Percentiles rank a stretch among this genome's conserved stretches.
Evolutionary conservation across 2,888 invertebrate genomes (phyloP).

Genomic region (Epiperipatus broadwayi): DNA sequence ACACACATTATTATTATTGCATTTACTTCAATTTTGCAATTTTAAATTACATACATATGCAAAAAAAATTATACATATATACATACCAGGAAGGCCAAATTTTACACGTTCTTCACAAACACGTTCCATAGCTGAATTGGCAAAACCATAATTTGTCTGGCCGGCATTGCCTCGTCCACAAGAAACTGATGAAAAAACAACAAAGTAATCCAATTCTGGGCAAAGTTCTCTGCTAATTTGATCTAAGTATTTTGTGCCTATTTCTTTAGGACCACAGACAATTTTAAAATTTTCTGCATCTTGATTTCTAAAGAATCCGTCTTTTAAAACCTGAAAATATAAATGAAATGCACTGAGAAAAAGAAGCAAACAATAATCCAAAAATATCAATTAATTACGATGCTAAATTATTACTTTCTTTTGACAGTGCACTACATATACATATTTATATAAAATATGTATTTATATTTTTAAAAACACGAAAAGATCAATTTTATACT

Average conservation of each 20-base stretch:
- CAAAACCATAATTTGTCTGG: constrained; percentile 88
- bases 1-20: too few relatives aligned
- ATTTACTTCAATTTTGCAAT: too few relatives aligned
- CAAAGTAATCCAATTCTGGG: constrained; percentile 66
- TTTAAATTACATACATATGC: too few relatives aligned
- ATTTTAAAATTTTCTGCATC: constrained; percentile 54
- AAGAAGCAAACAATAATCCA: constrained; percentile 11
- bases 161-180: constrained; percentile 93
- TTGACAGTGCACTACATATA: too few relatives aligned
- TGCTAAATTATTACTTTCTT: not conserved
- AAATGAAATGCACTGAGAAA: not conserved
- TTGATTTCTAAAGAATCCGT: constrained; percentile 70
- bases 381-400: constrained; percentile 8
- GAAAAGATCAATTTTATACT: too few relatives aligned
- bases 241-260: constrained; percentile 66
- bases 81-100: constrained; percentile 54
- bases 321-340: constrained; percentile 42
- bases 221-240: constrained; percentile 51
- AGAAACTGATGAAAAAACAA: constrained; percentile 85
- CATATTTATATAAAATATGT: too few relatives aligned
- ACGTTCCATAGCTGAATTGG: constrained; percentile 94
- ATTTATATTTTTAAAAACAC: too few relatives aligned
- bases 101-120: constrained; percentile 65
- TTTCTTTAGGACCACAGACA: constrained; percentile 64
- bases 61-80: too few relatives aligned